A percentile compares a stretch with the other conserved stretches of the same genome.
Conservation (phyloP, 2,888 invertebrate species). For the Sisyra nigra region DNA sequence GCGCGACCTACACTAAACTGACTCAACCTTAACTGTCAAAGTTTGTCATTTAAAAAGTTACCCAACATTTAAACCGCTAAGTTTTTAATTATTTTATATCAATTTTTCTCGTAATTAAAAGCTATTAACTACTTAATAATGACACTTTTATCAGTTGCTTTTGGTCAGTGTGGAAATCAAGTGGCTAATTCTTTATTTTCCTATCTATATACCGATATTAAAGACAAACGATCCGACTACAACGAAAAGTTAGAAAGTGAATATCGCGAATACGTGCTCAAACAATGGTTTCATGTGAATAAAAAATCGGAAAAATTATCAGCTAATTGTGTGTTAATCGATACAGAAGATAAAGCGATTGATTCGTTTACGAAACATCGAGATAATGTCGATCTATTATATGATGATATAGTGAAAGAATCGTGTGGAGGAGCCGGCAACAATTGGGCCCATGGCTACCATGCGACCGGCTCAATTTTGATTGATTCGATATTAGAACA, state of each 20-base stretch:
- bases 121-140: too few relatives aligned
- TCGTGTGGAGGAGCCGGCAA: conserved; percentile 32
- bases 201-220: conserved; percentile 26
- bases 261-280: conserved; percentile 22
- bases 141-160: conserved; percentile 30
- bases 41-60: too few relatives aligned
- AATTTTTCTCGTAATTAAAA: too few relatives aligned
- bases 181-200: conserved; percentile 29
- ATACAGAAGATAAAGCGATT: conserved; percentile 32
- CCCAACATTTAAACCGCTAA: too few relatives aligned
- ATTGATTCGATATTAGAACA: conserved; percentile 23
- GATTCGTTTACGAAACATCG: conserved; percentile 19
- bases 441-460: conserved; percentile 36
- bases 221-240: conserved; percentile 16
- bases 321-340: conserved; percentile 30
- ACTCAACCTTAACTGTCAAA: too few relatives aligned
- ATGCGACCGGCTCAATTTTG: conserved; percentile 24
- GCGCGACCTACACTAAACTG: too few relatives aligned
- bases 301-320: conserved; percentile 21
- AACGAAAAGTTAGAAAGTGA: conserved; percentile 18
- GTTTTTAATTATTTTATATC: too few relatives aligned
- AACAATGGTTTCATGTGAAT: conserved; percentile 29
- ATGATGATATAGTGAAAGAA: conserved; percentile 25
- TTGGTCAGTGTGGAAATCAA: conserved; percentile 39
- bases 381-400: conserved; percentile 23